These are phyloP conservation scores for Calliscelio sp. DNA, from an alignment of 2,888 invertebrate species.

Conservation along the genomic window DNA sequence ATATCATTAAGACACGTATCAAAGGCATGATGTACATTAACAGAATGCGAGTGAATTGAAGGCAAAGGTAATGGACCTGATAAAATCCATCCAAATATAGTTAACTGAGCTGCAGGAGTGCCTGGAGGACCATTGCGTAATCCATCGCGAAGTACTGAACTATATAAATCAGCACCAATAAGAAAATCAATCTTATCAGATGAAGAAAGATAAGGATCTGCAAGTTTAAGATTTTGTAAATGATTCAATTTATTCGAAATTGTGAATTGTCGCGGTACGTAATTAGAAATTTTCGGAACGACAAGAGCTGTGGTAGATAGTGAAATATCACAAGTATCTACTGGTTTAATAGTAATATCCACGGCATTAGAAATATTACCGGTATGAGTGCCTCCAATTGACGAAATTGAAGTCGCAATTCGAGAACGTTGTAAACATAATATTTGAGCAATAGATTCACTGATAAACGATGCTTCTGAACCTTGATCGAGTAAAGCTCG, in stretches of 20 bases:
- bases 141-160: constrained; percentile 8
- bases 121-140: constrained; percentile 1
- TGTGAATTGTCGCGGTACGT: constrained; percentile 19
- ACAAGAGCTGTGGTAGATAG: constrained; percentile 21
- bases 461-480: constrained; percentile 70
- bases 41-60: neutral
- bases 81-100: too few relatives aligned
- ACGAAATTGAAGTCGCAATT: constrained; percentile 51
- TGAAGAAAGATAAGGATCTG: constrained; percentile 11
- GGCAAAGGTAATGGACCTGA: too few relatives aligned
- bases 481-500: constrained; percentile 72
- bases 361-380: constrained; percentile 8
- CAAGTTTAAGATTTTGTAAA: constrained; percentile 21
- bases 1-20: neutral
- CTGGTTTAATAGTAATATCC: neutral
- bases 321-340: neutral
- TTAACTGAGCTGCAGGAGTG: neutral
- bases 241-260: constrained; percentile 8
- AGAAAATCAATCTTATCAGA: constrained; percentile 33
- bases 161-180: constrained; percentile 30
- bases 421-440: constrained; percentile 45
- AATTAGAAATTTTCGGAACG: constrained; percentile 28
- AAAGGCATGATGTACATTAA: constrained; percentile 9
- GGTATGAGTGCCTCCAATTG: constrained; percentile 37
- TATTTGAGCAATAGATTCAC: constrained; percentile 52